phyloP scores from a whole-genome alignment of 2,797 vertebrate species.

The Enteromius paludinosus region DNA sequence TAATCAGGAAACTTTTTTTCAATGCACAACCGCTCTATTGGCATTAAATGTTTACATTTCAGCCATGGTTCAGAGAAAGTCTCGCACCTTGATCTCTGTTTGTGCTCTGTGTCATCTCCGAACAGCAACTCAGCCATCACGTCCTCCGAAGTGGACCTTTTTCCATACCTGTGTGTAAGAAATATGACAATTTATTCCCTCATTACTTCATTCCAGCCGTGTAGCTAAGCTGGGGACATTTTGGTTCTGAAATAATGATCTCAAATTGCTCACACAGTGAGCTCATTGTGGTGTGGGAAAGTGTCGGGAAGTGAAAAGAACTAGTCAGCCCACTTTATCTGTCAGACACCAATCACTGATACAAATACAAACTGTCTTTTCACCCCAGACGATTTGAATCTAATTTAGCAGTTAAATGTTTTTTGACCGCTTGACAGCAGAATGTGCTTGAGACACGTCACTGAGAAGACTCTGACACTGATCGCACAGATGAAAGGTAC shows the following conservation, averaged over 20 bases:
- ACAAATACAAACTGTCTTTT: conserved; percentile 22
- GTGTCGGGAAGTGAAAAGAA: conserved; percentile 42
- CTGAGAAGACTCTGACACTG: not conserved
- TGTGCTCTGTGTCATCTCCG: conserved; percentile 75
- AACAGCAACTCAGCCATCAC: conserved; percentile 78
- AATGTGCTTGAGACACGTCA: conserved; percentile 19
- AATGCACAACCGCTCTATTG: not conserved
- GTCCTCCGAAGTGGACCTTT: conserved; percentile 80
- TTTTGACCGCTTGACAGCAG: conserved; percentile 9
- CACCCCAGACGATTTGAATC: conserved; percentile 8
- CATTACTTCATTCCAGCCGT: conserved; percentile 21
- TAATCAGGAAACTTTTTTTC: not conserved
- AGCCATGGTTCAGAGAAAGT: not conserved
- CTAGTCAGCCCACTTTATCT: conserved; percentile 33
- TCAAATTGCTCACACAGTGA: conserved; percentile 37
- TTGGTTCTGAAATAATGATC: conserved; percentile 26
- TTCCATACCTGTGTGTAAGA: conserved; percentile 80
- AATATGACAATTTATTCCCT: conserved; percentile 34
- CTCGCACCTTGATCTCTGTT: conserved; percentile 80
- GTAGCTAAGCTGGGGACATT: conserved; percentile 28
- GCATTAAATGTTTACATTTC: not conserved
- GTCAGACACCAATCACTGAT: conserved; percentile 38
- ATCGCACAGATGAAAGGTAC: conserved; percentile 1
- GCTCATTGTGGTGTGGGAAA: conserved; percentile 30
- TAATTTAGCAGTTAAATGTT: conserved; percentile 24